These are phyloP conservation scores for Protodeltote pygarga DNA, from an alignment of 2,888 invertebrate species.

Conservation along the genomic window DNA sequence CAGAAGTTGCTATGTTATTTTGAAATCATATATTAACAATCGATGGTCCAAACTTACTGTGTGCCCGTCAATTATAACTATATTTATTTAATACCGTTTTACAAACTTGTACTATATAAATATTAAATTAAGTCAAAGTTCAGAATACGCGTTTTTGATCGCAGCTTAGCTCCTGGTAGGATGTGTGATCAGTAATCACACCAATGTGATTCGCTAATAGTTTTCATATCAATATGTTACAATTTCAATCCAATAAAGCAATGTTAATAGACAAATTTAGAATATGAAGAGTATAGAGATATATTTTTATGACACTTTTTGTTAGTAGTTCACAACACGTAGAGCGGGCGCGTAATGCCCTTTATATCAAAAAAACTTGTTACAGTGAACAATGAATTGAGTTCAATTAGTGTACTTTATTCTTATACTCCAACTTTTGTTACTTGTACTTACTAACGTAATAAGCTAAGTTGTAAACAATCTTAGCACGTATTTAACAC, in stretches of 20 bases:
- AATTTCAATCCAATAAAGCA: constrained; percentile 14
- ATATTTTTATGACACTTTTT: constrained; percentile 52
- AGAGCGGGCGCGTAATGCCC: constrained; percentile 12
- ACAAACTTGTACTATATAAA: constrained; percentile 20
- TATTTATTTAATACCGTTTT: constrained; percentile 35
- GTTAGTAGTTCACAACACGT: constrained; percentile 39
- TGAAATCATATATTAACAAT: constrained; percentile 42
- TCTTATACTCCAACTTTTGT: too few species aligned
- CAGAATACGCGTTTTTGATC: constrained; percentile 20
- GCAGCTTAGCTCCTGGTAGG: constrained; percentile 18
- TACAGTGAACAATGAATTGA: too few species aligned
- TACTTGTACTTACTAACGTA: too few species aligned
- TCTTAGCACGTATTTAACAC: too few species aligned
- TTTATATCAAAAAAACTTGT: background rate
- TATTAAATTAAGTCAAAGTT: constrained; percentile 34
- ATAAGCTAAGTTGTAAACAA: too few species aligned
- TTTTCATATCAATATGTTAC: constrained; percentile 18
- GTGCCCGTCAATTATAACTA: constrained; percentile 52
- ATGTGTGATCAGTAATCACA: constrained; percentile 16
- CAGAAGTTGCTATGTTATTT: constrained; percentile 31
- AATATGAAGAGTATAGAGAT: constrained; percentile 35
- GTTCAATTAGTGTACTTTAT: too few species aligned
- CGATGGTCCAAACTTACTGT: constrained; percentile 56
- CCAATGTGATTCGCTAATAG: constrained; percentile 26
- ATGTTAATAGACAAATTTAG: constrained; percentile 10